Base-by-base conservation (phyloP, 1,140 invertebrate species). In the Drosophila saltans region DNA sequence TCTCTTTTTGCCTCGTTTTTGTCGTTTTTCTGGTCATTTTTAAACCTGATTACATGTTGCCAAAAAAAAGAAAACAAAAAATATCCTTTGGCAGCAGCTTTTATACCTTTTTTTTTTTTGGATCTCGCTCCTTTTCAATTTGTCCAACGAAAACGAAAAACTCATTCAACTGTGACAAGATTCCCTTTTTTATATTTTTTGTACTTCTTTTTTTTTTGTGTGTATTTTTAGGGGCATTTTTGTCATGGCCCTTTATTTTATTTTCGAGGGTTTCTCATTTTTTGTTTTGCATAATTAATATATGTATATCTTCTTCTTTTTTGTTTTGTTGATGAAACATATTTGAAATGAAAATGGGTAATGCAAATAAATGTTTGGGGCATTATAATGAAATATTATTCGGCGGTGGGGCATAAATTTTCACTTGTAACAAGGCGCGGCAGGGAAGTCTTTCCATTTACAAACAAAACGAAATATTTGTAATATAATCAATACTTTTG, bases 281-380 rank as follows among this genome's bases (percentile, higher is more conserved):
- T 56, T 61, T 61, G 79, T 72, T 86, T 66, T 71, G 75, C 62
- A 74, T 88, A 88, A 88, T 88, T 88, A 88, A 88, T 88, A 88
- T 77, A 78, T 79, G 66, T 79, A 79, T 69, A 86, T 82, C 11
- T 61, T 61, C 58, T 72, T 74, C 62, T 6, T 48, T 24, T 33
- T 74, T 41, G 60, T 68, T 74, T 30, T 36, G 33, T 36, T 36
- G 67, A 84, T 78, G 65, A 69, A 81, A 84, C 81, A 85, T 86
- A 86, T 84, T 84, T 75, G 66, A 55, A 71, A 67, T 6, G n/a
- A 66, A 71, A 79, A 68, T 39, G 83, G 80, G 61, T 88, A 86
- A 83, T 83, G 84, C 77, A 88, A 80, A 88, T 80, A 83, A 89
- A 70, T 83, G 65, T 61, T 68, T 52, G 68, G 33, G 69, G 41